Evolutionary conservation across 2,888 invertebrate genomes (phyloP), one percentile per base, ranked within the genome.

Genomic region (Arctia plantaginis): DNA sequence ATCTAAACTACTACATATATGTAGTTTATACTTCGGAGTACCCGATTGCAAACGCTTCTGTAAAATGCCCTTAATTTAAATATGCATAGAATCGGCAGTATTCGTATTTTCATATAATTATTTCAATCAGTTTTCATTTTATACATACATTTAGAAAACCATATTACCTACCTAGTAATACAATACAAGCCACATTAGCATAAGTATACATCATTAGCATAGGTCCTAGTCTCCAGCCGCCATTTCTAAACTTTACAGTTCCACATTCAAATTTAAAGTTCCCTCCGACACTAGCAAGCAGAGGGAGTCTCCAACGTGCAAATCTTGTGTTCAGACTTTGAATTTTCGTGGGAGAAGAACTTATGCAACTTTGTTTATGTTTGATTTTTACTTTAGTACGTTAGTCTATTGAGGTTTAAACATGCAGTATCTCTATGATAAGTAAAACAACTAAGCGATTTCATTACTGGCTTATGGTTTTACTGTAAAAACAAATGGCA

Each of bases 251-350:
- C 86, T 91, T 91, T 87, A 86, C 83, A 88, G 89, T 90, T 89
- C 89, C 88, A 91, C 89, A 90, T 92, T 92, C 90, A 90, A 91
- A 92, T 92, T 90, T 89, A 86, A 90, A 92, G 86, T 92, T 91
- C 90, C 87, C 88, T 85, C 82, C 84, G 78, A 87, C 85, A 88
- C 88, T 55, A 33, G 30, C 51, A 15, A 30, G 59, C 59, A 59
- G 6, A 30, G 15, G 41, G 59, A 62, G 41, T 59, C 39, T 20
- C 15, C n/a, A 35, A 55, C n/a, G 87, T 86, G 82, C 80, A 84
- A 81, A 79, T 86, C 86, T 86, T 88, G 79, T 83, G 86, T 90
- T 88, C 59, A 41, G 41, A 69, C 88, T 89, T 88, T 85, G 80
- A 89, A 87, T 87, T 85, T 87, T 83, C 69, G 75, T 73, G 75